These are phyloP conservation scores for Pachymerium ferrugineum DNA, from an alignment of 2,888 invertebrate genomes.

Conservation along the genomic window DNA sequence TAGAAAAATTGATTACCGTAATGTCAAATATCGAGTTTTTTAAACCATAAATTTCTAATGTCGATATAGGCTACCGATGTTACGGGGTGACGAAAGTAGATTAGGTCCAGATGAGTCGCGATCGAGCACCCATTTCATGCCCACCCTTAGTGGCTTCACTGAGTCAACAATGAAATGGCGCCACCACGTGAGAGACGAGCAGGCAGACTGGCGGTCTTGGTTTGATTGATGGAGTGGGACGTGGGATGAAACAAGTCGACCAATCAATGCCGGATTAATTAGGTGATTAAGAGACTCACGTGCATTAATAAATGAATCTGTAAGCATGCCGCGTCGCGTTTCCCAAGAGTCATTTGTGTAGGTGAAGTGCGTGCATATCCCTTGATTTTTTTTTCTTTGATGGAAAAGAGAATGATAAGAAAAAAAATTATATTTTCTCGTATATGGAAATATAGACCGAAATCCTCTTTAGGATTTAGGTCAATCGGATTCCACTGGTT, in stretches of 20 bases:
- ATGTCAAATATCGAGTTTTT: too few relatives aligned
- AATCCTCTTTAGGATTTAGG: background rate
- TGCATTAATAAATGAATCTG: constrained; percentile 2
- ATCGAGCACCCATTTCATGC: background rate
- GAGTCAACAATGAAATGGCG: background rate
- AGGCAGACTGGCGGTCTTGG: background rate
- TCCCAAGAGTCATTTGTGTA: background rate
- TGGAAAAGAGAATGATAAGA: too few relatives aligned
- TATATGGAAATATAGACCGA: too few relatives aligned
- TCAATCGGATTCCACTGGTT: background rate
- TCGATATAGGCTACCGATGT: background rate
- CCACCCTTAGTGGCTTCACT: background rate
- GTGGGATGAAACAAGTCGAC: background rate
- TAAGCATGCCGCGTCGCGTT: background rate
- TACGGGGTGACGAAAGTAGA: background rate
- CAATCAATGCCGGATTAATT: constrained; percentile 2
- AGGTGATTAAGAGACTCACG: background rate
- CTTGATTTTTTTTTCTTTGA: too few relatives aligned
- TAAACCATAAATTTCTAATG: too few relatives aligned
- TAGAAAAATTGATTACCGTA: too few relatives aligned
- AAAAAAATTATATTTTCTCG: too few relatives aligned
- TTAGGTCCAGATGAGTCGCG: background rate
- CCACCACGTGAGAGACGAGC: background rate
- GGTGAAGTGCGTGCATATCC: background rate
- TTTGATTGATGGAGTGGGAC: background rate